phyloP scores from a whole-genome alignment of 2,113 vertebrate genomes.

The Trematomus loennbergii region DNA sequence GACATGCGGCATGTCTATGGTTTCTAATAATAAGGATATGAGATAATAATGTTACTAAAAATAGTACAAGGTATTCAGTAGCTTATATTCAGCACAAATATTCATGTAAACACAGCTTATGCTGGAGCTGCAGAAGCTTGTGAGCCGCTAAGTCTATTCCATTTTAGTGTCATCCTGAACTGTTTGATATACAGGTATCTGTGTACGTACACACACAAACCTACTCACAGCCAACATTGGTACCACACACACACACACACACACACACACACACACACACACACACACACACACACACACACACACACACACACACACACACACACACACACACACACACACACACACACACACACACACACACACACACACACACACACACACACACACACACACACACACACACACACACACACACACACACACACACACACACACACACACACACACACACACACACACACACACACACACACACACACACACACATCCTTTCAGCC shows the following conservation, averaged over 20 bases:
- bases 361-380: no score
- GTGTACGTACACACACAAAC: not conserved
- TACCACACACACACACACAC: not conserved
- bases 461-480: not conserved
- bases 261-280: not conserved
- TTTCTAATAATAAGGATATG: not conserved
- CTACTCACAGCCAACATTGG: conserved; percentile 14
- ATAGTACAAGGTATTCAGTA: not conserved
- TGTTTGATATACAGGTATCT: not conserved
- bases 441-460: no score
- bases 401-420: no score
- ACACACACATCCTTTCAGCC: conserved; percentile 52
- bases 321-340: no score
- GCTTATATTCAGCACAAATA: not conserved
- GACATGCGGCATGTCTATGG: not conserved
- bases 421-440: no score
- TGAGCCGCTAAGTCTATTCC: not conserved
- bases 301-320: accelerated
- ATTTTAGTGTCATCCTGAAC: not conserved
- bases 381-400: no score
- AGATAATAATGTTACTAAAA: not conserved
- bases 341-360: no score
- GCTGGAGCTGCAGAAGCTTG: not conserved
- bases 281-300: not conserved
- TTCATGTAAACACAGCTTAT: not conserved